Base-by-base conservation (phyloP, 1,140 invertebrate genomes). In the Pseudomyrmex dendroicus region DNA sequence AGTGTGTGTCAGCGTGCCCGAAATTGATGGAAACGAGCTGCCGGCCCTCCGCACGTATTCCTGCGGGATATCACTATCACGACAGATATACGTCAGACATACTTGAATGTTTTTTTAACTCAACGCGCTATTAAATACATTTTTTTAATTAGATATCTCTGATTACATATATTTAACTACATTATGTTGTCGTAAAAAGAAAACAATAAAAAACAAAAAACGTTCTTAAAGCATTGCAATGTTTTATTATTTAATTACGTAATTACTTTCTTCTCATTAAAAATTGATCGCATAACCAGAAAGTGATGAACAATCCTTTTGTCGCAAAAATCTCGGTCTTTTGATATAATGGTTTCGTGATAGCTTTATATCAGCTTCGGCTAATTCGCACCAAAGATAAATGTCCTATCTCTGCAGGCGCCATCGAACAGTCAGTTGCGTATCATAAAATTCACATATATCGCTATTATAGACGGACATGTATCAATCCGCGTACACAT, bases 11-110 rank as follows among this genome's bases (percentile, higher is more conserved):
- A 85, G 86, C 88, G 74, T 89, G 84, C 61, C 46, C 84, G 82
- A 90, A 90, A 90, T 90, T 89, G 84, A 89, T 87, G 83, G 77
- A 89, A 89, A 86, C 66, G 80, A 87, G 66, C 72, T 87, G 86
- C 82, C 56, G 73, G 67, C 54, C 84, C 73, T 83, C 63, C 84
- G 50, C 84, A 61, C 64, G 63, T 76, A 73, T 82, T 74, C 77
- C 25, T 61, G 17, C 22, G 44, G 22, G 22, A 77, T 77, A 77
- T 77, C 73, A 54, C 46, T 54, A 76, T 67, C 73, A 44, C 13
- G 61, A 54, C 48, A 48, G 62, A 77, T 64, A 76, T 67, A 13
- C 15, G 22, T 8, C 73, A 67, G 25, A 77, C 46, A 57, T 22
- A 76, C 12, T 64, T 9, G 46, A 50, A 64, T 25, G n/a, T 17